Percentiles rank a stretch among this genome's conserved stretches.
Evolutionary conservation across 2,113 vertebrate genomes (phyloP).

Genomic region (Accipiter virgatus): DNA sequence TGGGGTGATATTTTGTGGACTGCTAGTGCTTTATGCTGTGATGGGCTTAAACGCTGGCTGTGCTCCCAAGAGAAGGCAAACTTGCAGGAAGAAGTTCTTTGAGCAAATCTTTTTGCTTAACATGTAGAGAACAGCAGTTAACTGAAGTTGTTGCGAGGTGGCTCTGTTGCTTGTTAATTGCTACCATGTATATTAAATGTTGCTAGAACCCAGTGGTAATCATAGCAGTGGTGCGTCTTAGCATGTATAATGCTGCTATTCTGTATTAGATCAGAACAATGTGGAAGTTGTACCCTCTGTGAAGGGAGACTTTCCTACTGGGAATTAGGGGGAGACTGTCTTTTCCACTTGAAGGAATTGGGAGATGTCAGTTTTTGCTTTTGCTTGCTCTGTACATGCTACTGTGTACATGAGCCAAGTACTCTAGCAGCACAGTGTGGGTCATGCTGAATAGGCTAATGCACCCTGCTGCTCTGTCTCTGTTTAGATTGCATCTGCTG

Average conservation of each 20-base stretch:
- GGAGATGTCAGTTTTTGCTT: neutral
- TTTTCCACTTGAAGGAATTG: neutral
- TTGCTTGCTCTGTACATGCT: rapidly evolving
- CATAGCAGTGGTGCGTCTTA: neutral
- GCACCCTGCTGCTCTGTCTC: neutral
- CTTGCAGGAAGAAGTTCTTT: neutral
- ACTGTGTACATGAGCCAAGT: rapidly evolving
- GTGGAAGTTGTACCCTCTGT: too few relatives aligned
- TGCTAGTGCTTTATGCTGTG: neutral
- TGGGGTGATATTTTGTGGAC: too few relatives aligned
- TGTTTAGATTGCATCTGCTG: neutral
- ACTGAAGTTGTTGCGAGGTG: neutral
- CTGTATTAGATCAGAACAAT: neutral
- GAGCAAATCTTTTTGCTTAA: neutral
- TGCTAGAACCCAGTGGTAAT: neutral
- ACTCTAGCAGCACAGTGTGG: rapidly evolving
- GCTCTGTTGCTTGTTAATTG: neutral
- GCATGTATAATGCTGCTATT: neutral
- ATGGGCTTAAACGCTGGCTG: neutral
- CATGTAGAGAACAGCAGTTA: rapidly evolving
- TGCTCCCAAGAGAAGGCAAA: neutral
- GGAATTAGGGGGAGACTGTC: neutral
- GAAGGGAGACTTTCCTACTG: rapidly evolving
- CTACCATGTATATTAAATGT: neutral
- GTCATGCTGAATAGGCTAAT: neutral